Conservation (phyloP, 2,113 vertebrate species). For the Epinephelus lanceolatus region DNA sequence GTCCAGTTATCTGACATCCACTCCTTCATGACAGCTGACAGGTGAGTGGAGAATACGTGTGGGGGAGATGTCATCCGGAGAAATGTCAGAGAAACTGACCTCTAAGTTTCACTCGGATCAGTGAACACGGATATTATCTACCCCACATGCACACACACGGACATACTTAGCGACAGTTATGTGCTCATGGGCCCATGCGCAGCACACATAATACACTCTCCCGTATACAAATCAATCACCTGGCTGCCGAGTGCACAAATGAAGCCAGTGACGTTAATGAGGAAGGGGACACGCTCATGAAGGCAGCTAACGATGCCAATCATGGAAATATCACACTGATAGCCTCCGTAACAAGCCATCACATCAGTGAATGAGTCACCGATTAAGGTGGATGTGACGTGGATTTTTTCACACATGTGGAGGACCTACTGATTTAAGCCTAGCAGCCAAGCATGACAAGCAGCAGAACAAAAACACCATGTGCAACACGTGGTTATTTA, state of each 20-base stretch:
- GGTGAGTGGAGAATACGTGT: slow-evolving; percentile 42
- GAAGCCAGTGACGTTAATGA: slow-evolving; percentile 69
- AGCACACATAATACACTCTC: slow-evolving; percentile 1
- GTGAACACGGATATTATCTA: slow-evolving; percentile 49
- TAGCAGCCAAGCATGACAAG: neutral
- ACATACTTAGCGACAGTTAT: neutral
- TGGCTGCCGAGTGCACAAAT: slow-evolving; percentile 49
- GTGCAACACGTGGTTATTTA: slow-evolving; percentile 15
- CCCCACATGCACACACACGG: neutral
- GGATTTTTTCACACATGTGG: neutral
- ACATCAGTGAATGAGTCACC: slow-evolving; percentile 41
- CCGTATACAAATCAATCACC: slow-evolving; percentile 61
- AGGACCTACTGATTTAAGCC: neutral
- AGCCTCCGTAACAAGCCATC: slow-evolving; percentile 44
- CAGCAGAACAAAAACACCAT: neutral
- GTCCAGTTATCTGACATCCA: slow-evolving; percentile 48
- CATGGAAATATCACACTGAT: slow-evolving; percentile 51
- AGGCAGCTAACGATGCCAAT: slow-evolving; percentile 67
- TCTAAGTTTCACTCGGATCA: slow-evolving; percentile 62
- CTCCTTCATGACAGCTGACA: slow-evolving; percentile 57
- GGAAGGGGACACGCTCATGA: slow-evolving; percentile 59
- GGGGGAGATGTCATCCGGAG: slow-evolving; percentile 26
- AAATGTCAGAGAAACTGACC: slow-evolving; percentile 66
- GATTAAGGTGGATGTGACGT: slow-evolving; percentile 5
- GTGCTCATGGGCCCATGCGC: neutral